phyloP scores from a whole-genome alignment of 37 sponge, comb jelly and placozoan species.

The Axinella damicornis region DNA sequence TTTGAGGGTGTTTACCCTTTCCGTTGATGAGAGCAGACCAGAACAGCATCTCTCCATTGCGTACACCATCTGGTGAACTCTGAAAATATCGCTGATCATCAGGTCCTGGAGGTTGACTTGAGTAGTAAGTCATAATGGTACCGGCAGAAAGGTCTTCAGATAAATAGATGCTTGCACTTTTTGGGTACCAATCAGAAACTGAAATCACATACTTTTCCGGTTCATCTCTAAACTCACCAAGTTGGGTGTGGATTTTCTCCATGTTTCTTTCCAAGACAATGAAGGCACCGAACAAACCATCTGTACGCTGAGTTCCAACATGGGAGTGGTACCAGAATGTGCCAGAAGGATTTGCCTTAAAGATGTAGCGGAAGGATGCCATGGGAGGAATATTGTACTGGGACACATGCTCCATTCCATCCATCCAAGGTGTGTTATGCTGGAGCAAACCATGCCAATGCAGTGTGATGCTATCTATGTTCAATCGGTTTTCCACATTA shows the following conservation, averaged over 20 bases:
- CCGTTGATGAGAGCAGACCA: constrained; percentile 71
- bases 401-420: constrained; percentile 31
- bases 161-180: not conserved
- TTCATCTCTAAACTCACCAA: not conserved
- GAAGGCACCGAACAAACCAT: constrained; percentile 69
- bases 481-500: constrained; percentile 55
- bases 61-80: not conserved
- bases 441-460: constrained; percentile 78
- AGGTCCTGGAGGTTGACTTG: not conserved
- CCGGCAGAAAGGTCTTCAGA: not conserved
- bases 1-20: constrained; percentile 25
- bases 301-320: constrained; percentile 62
- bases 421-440: constrained; percentile 31
- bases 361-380: constrained; percentile 57
- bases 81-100: not conserved
- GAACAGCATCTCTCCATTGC: constrained; percentile 12
- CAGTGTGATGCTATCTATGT: constrained; percentile 35
- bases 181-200: constrained; percentile 42
- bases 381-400: constrained; percentile 51
- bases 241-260: not conserved
- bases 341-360: constrained; percentile 50
- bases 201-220: constrained; percentile 61
- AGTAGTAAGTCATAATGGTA: not conserved
- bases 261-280: constrained; percentile 19
- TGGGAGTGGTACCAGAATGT: constrained; percentile 84